Base-by-base conservation (phyloP, 1,140 invertebrate species). In the Drosophila persimilis region DNA sequence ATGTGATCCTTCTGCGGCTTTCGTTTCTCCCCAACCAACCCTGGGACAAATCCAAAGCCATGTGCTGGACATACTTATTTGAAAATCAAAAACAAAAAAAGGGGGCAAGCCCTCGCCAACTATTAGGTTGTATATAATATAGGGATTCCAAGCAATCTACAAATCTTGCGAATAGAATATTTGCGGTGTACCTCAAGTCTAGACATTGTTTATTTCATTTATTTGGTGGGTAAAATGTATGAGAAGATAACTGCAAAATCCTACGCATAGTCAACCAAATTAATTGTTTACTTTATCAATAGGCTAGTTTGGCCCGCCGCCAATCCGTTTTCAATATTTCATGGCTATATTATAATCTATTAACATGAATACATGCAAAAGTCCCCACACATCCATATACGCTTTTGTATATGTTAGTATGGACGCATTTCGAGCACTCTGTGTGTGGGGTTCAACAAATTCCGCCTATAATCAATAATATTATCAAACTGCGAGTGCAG, bases 151-250 rank as follows among this genome's bases (percentile, higher is more conserved):
- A 39, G 11, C 5, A 13, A 39, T 39, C 35, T 39, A 13, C 35
- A 39, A 39, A 39, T 39, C 35, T 13, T 2, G 3, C 35, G 11
- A 13, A 43, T 44, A 20, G 22, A 55, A 43, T 41, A 43, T 55
- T 55, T 22, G 5, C 13, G 20, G 17, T 13, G 7, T 51, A 31
- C 48, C 54, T 65, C 41, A 26, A 53, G 66, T 65, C 72, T 71
- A 75, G 72, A 75, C 67, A 44, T 47, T 64, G 46, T 65, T 65
- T 59, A 65, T 20, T 20, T 20, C 20, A 20, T 20, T 20, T 20
- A 20, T 20, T 20, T 20, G 20, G 1, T 20, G 17, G 29, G 9
- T 17, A 2, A 50, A 17, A 29, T 9, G 13, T 51, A 9, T 31
- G 9, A 31, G 9, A 3, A 31, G 20, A 20, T 7, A 31, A 9